These are phyloP conservation scores for Toxonevra muliebris DNA, from an alignment of 2,888 invertebrate genomes.

Conservation along the genomic window DNA sequence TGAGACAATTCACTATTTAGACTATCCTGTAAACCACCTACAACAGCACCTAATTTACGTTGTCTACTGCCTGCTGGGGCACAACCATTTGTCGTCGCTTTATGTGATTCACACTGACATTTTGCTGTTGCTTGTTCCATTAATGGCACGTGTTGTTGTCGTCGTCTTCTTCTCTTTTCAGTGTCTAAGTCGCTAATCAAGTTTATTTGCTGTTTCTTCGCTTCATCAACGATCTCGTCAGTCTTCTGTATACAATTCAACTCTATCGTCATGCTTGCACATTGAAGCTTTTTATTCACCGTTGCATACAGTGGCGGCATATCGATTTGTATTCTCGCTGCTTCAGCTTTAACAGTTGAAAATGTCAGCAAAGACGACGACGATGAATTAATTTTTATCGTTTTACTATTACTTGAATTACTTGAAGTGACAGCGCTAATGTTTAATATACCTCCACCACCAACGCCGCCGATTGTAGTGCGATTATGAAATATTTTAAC, in stretches of 20 bases:
- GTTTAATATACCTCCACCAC: conserved; percentile 11
- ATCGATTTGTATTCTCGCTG: conserved; percentile 8
- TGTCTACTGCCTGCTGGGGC: conserved; percentile 19
- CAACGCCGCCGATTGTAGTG: conserved; percentile 40
- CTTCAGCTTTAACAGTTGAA: conserved; percentile 13
- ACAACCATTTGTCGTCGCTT: not conserved
- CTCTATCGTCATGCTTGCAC: conserved; percentile 33
- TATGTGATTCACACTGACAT: conserved; percentile 28
- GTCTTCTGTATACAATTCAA: conserved; percentile 1
- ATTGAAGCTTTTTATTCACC: conserved; percentile 51
- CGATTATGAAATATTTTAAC: conserved; percentile 63
- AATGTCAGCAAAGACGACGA: conserved; percentile 25
- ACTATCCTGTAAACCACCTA: conserved; percentile 37
- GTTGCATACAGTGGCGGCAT: conserved; percentile 53
- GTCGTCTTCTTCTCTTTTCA: not conserved
- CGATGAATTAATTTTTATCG: conserved; percentile 32
- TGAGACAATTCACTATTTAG: conserved; percentile 14
- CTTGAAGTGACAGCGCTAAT: conserved; percentile 30
- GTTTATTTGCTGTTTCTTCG: not conserved
- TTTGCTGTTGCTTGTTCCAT: conserved; percentile 14
- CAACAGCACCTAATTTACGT: conserved; percentile 40
- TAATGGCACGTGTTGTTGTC: conserved; percentile 29
- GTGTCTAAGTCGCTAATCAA: not conserved
- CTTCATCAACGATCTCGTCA: conserved; percentile 1
- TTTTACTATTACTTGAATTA: conserved; percentile 22